Evolutionary conservation across 1,140 invertebrate genomes (phyloP).

Genomic region (Chironomus tepperi): DNA sequence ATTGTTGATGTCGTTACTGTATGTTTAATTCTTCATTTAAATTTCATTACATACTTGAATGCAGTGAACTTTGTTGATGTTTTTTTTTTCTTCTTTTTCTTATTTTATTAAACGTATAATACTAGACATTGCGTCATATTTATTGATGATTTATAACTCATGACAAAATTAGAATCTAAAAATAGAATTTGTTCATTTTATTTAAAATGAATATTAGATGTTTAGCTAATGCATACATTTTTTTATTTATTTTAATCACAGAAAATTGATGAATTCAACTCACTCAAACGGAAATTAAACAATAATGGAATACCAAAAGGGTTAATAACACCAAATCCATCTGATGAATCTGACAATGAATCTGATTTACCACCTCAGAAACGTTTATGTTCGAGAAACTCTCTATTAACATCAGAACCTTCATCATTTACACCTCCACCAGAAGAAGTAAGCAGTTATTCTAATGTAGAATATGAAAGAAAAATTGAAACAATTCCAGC

Average conservation of each 20-base stretch:
- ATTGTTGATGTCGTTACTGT: background rate
- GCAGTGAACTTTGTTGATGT: too few species aligned
- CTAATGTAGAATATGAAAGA: slow-evolving; percentile 37
- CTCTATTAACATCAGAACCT: slow-evolving; percentile 25
- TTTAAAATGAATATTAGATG: too few species aligned
- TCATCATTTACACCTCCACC: slow-evolving; percentile 30
- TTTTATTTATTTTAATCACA: slow-evolving; percentile 21
- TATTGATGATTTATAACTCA: too few species aligned
- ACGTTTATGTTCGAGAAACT: slow-evolving; percentile 31
- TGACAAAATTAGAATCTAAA: too few species aligned
- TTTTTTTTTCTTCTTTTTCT: too few species aligned
- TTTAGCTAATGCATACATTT: too few species aligned
- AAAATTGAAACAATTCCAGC: slow-evolving; percentile 26
- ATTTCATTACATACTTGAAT: too few species aligned
- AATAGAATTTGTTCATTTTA: too few species aligned
- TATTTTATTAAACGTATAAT: too few species aligned
- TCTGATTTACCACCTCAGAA: slow-evolving; percentile 39
- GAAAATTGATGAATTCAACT: slow-evolving; percentile 9
- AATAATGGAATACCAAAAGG: slow-evolving; percentile 7
- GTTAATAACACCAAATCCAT: slow-evolving; percentile 42
- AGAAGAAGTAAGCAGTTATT: slow-evolving; percentile 43
- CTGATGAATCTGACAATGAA: slow-evolving; percentile 44
- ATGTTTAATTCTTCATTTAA: too few species aligned
- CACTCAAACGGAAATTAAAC: slow-evolving; percentile 22
- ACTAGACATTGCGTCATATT: too few species aligned